phyloP scores from a whole-genome alignment of 2,797 vertebrate species.

The Amblyopsis hoosieri region DNA sequence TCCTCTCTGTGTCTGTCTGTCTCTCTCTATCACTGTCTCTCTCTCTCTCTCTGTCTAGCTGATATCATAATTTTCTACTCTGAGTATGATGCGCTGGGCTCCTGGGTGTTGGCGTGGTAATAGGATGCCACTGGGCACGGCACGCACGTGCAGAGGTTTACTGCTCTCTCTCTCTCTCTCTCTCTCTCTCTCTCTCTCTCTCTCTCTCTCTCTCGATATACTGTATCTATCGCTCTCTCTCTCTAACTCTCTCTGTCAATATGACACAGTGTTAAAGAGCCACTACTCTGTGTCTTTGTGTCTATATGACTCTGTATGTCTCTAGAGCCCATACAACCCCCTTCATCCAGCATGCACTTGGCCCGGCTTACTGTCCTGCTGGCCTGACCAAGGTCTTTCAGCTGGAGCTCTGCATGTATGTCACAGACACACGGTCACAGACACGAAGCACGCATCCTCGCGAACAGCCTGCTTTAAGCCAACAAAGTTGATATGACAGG shows the following conservation, averaged over 20 bases:
- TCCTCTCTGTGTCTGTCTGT: background rate
- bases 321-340: background rate
- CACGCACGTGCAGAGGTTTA: background rate
- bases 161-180: constrained; percentile 1
- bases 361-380: constrained; percentile 45
- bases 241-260: background rate
- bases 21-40: constrained; percentile 1
- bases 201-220: too few species aligned
- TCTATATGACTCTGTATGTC: background rate
- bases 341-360: constrained; percentile 26
- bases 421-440: constrained; percentile 10
- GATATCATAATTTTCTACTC: too few species aligned
- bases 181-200: background rate
- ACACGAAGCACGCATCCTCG: constrained; percentile 19
- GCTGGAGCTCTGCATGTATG: constrained; percentile 44
- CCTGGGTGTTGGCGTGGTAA: too few species aligned
- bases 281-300: background rate
- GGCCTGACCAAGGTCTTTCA: constrained; percentile 67
- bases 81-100: too few species aligned
- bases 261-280: too few species aligned
- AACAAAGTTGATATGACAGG: background rate
- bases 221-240: too few species aligned
- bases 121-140: too few species aligned
- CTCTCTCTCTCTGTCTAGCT: background rate
- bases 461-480: background rate